These are phyloP conservation scores for Hesperophylax magnus DNA, from an alignment of 1,140 invertebrate genomes.

Conservation along the genomic window DNA sequence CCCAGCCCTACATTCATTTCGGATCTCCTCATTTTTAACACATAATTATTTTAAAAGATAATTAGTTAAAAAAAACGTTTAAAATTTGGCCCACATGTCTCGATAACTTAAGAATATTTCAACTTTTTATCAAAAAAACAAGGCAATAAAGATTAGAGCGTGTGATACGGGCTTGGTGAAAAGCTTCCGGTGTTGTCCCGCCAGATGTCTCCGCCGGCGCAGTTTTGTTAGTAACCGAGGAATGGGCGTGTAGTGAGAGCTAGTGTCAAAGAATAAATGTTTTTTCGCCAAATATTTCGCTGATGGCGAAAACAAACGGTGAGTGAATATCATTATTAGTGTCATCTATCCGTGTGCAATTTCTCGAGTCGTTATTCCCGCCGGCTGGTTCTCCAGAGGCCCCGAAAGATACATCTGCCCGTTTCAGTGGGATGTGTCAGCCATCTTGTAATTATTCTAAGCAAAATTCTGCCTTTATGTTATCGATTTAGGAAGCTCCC, in stretches of 20 bases:
- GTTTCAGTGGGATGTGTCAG: slow-evolving; percentile 1
- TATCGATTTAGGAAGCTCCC: slow-evolving; percentile 29
- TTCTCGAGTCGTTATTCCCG: neutral
- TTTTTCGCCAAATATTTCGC: slow-evolving; percentile 37
- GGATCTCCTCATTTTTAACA: too few relatives aligned
- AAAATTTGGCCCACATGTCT: too few relatives aligned
- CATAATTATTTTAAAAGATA: neutral
- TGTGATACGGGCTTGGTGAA: slow-evolving; percentile 6
- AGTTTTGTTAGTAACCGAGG: slow-evolving; percentile 40
- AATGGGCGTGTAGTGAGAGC: slow-evolving; percentile 38
- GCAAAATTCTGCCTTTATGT: slow-evolving; percentile 33
- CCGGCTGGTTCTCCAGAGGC: neutral
- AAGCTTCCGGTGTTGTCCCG: slow-evolving; percentile 22
- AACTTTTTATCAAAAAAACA: neutral
- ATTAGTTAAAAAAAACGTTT: neutral
- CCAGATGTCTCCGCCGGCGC: slow-evolving; percentile 38
- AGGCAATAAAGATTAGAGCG: slow-evolving; percentile 3
- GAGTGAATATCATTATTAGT: slow-evolving; percentile 19
- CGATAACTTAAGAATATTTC: neutral
- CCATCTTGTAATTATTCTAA: slow-evolving; percentile 36
- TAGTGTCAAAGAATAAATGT: slow-evolving; percentile 46
- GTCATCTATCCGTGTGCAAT: neutral
- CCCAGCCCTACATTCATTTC: neutral
- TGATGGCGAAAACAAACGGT: slow-evolving; percentile 44
- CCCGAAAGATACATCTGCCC: slow-evolving; percentile 27